Conservation (phyloP, 1,140 invertebrate species). For the Oncopeltus fasciatus region DNA sequence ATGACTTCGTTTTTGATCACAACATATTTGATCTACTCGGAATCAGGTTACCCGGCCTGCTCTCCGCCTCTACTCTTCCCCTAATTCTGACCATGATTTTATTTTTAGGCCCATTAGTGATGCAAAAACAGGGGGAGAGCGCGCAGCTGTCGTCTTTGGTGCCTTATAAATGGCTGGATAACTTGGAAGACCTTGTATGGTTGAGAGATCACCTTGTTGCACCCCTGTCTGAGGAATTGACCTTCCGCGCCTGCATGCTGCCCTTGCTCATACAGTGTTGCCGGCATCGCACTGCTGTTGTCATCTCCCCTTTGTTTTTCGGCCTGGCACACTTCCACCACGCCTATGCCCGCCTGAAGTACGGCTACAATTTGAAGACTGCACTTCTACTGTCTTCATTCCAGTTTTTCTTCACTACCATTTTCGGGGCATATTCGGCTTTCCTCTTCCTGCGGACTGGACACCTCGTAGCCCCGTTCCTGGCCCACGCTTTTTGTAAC, state of each 20-base stretch:
- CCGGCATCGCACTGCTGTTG: slow-evolving; percentile 54
- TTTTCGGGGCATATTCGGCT: slow-evolving; percentile 88
- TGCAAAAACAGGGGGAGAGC: slow-evolving; percentile 49
- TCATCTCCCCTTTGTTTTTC: slow-evolving; percentile 82
- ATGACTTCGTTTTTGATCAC: slow-evolving; percentile 34
- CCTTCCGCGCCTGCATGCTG: slow-evolving; percentile 86
- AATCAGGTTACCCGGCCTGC: slow-evolving; percentile 51
- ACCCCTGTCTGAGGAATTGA: slow-evolving; percentile 87
- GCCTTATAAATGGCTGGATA: slow-evolving; percentile 55
- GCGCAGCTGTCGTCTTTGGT: slow-evolving; percentile 35
- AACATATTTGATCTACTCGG: slow-evolving; percentile 60
- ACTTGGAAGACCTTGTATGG: slow-evolving; percentile 63
- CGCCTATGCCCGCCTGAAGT: slow-evolving; percentile 60
- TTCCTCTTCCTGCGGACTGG: slow-evolving; percentile 73
- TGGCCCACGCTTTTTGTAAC: slow-evolving; percentile 88
- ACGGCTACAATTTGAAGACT: slow-evolving; percentile 47
- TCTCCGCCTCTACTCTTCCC: slow-evolving; percentile 58
- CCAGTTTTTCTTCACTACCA: slow-evolving; percentile 77
- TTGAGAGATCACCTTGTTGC: slow-evolving; percentile 79
- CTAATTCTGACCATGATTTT: slow-evolving; percentile 67
- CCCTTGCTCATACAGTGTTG: slow-evolving; percentile 77
- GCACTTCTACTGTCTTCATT: slow-evolving; percentile 61
- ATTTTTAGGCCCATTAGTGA: slow-evolving; percentile 66
- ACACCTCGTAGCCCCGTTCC: slow-evolving; percentile 72
- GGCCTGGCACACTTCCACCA: slow-evolving; percentile 89